Evolutionary conservation across 1,140 invertebrate genomes (phyloP).

Genomic region (Venustaconcha ellipsiformis): DNA sequence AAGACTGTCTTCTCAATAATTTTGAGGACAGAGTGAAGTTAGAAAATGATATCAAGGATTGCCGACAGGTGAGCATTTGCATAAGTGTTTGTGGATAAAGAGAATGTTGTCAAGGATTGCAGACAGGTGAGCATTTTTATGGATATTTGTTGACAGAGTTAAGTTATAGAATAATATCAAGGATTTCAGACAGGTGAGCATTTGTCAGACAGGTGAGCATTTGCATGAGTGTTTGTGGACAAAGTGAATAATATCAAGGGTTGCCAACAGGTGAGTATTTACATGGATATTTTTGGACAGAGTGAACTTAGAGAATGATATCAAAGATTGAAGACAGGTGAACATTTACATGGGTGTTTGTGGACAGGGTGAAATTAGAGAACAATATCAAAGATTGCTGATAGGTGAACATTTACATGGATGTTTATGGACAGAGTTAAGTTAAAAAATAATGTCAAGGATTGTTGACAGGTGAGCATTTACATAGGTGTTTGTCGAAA

Average conservation of each 20-base stretch:
- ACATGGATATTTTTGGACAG: conserved; percentile 34
- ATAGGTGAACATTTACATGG: conserved; percentile 43
- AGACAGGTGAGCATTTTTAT: conserved; percentile 50
- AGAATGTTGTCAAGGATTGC: conserved; percentile 58
- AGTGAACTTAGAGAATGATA: conserved; percentile 59
- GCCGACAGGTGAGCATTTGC: conserved; percentile 52
- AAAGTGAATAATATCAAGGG: conserved; percentile 35
- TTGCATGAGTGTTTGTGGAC: too few species aligned
- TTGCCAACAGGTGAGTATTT: conserved; percentile 53
- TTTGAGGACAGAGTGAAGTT: conserved; percentile 59
- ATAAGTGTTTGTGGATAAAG: conserved; percentile 40
- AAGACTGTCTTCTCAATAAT: conserved; percentile 58
- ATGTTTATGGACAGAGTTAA: conserved; percentile 46
- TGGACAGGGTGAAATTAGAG: conserved; percentile 59
- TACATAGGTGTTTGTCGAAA: conserved; percentile 29
- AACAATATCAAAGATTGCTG: conserved; percentile 58
- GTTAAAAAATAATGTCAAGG: conserved; percentile 51
- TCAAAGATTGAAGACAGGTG: conserved; percentile 64
- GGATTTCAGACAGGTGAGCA: conserved; percentile 60
- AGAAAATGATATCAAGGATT: conserved; percentile 61
- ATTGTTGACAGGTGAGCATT: conserved; percentile 58
- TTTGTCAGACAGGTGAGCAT: conserved; percentile 51
- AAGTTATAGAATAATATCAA: conserved; percentile 59
- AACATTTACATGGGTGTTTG: conserved; percentile 32
- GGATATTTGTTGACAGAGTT: conserved; percentile 45